phyloP scores from a whole-genome alignment of 2,113 vertebrate species.

The Notiomystis cincta region DNA sequence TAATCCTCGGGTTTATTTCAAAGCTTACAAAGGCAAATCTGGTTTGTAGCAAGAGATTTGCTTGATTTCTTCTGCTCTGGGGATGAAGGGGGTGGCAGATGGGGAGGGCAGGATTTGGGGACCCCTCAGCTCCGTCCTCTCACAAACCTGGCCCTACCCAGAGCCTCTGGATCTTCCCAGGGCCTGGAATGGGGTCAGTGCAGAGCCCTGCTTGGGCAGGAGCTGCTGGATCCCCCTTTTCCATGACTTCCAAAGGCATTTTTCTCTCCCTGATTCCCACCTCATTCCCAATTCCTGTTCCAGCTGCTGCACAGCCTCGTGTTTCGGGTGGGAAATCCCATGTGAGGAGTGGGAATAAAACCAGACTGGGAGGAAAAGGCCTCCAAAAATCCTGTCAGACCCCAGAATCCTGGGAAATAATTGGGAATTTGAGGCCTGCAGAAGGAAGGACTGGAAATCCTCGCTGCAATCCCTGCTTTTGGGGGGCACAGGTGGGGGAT shows the following conservation, averaged over 20 bases:
- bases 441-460: neutral
- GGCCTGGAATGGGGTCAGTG: neutral
- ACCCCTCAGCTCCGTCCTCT: neutral
- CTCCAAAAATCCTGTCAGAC: neutral
- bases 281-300: too few relatives aligned
- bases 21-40: slow-evolving; percentile 51
- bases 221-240: neutral
- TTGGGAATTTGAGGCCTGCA: neutral
- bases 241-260: neutral
- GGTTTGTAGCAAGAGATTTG: slow-evolving; percentile 40
- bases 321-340: neutral
- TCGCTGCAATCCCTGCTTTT: rapidly evolving
- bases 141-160: neutral
- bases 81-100: slow-evolving; percentile 26
- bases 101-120: neutral
- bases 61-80: slow-evolving; percentile 1
- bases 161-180: neutral
- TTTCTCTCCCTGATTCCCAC: neutral
- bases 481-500: neutral
- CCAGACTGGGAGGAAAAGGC: neutral
- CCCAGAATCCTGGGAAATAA: neutral
- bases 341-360: neutral
- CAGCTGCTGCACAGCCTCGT: neutral
- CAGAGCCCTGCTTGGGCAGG: neutral
- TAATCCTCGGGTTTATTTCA: slow-evolving; percentile 59